Base-by-base conservation (phyloP, 2,888 invertebrate species). In the Lathronympha strigana region DNA sequence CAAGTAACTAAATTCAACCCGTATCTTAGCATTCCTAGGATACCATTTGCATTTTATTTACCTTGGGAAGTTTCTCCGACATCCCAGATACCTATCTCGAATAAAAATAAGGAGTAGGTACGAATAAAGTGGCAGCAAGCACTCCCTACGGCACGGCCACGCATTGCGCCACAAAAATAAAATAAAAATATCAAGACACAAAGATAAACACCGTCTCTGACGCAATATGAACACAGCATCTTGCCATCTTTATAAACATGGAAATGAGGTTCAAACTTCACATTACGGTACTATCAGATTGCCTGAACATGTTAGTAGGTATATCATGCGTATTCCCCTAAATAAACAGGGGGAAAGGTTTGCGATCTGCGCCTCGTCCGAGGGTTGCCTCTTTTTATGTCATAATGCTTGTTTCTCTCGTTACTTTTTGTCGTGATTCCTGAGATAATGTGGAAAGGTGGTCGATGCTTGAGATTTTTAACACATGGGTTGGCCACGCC, bases 381-480 rank as follows among this genome's bases (percentile, higher is more conserved):
- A 58, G 60, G 67, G 61, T 61, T 43, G 60, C 58, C 54, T 54
- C 58, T 64, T 64, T 64, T 64, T 64, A 51, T n/a, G 72, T 72
- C 72, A 73, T 79, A 79, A 75, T 72, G 75, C 73, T 68, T 69
- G 75, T 72, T 80, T 80, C 79, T 81, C 76, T 78, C 75, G 77
- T 78, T 79, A 76, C 71, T 69, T 70, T 74, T 71, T 72, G 74
- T 71, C 71, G 71, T 68, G 73, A 76, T 77, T 76, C 71, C 67
- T 66, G 66, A 71, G 70, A 73, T 73, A 74, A 71, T 67, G 64
- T 67, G 68, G 66, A 57, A 63, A 64, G 67, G 49, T 57, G 62
- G 67, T 64, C 68, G 69, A 67, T 66, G 72, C 72, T 69, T 69
- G 73, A 71, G 76, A 75, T 76, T 76, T 75, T 73, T 60, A 64